Conservation (phyloP, 2,888 invertebrate species). For the Lacanobia wlatinum region DNA sequence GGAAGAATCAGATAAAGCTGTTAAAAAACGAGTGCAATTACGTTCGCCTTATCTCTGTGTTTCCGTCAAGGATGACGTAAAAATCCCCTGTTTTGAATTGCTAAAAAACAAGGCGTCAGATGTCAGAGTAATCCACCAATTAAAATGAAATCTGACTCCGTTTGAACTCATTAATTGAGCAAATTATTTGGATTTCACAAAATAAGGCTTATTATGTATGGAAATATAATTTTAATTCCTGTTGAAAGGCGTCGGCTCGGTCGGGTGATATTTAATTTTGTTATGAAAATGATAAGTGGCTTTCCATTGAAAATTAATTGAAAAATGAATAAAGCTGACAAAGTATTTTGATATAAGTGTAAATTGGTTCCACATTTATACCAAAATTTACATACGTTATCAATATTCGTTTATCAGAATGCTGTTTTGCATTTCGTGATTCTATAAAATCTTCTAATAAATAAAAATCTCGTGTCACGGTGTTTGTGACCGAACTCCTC, state of each 20-base stretch:
- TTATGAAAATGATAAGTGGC: conserved; percentile 30
- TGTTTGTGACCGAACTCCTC: no score
- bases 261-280: conserved; percentile 16
- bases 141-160: conserved; percentile 80
- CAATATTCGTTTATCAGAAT: no score
- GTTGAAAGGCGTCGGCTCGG: conserved; percentile 16
- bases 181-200: conserved; percentile 55
- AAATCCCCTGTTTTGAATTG: conserved; percentile 77
- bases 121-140: conserved; percentile 85
- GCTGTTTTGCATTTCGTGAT: no score
- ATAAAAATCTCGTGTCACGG: no score
- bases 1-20: conserved; percentile 86
- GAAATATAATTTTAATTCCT: conserved; percentile 34
- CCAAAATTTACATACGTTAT: no score
- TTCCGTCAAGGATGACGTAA: conserved; percentile 74
- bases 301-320: conserved; percentile 30
- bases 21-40: conserved; percentile 90
- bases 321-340: neutral
- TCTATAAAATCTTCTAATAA: no score
- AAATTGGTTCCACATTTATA: no score
- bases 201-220: conserved; percentile 54
- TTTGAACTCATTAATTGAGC: conserved; percentile 70
- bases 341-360: neutral
- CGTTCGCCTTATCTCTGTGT: conserved; percentile 83
- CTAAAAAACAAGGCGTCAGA: conserved; percentile 79